These are phyloP conservation scores for Heliconius erato DNA, from an alignment of 2,888 invertebrate genomes.

Conservation along the genomic window DNA sequence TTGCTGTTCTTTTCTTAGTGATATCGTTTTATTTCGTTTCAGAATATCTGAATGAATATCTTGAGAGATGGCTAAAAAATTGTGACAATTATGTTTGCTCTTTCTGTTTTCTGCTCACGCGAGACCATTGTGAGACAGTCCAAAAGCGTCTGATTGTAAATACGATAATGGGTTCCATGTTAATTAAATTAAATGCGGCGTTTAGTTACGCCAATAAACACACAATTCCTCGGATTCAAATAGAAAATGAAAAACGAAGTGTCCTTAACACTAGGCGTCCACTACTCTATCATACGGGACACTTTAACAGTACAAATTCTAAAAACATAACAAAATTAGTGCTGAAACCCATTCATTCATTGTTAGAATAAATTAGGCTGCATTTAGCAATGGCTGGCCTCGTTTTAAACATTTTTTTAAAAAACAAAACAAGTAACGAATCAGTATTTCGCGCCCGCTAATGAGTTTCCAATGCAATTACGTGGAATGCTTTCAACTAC, in stretches of 20 bases:
- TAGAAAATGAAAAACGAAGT: neutral
- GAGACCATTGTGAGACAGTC: too few relatives aligned
- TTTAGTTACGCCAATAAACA: too few relatives aligned
- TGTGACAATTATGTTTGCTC: too few relatives aligned
- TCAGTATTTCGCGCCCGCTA: conserved; percentile 74
- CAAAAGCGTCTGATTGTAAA: too few relatives aligned
- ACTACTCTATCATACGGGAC: neutral
- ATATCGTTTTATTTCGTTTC: neutral
- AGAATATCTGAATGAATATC: neutral
- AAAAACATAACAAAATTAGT: conserved; percentile 36
- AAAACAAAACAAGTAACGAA: conserved; percentile 73
- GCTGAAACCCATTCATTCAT: conserved; percentile 35
- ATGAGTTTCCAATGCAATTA: conserved; percentile 72
- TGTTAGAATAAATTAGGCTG: conserved; percentile 44
- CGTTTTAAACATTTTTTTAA: conserved; percentile 63
- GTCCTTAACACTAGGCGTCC: neutral
- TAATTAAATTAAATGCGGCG: too few relatives aligned
- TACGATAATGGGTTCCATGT: too few relatives aligned
- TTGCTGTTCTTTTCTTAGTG: neutral
- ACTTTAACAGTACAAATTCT: neutral
- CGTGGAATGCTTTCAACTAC: conserved; percentile 59
- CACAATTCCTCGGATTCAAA: too few relatives aligned
- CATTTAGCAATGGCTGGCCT: conserved; percentile 66
- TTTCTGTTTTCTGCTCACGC: too few relatives aligned
- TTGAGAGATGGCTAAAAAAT: too few relatives aligned